Conservation (phyloP, 2,888 invertebrate species). For the Phengaris arion region DNA sequence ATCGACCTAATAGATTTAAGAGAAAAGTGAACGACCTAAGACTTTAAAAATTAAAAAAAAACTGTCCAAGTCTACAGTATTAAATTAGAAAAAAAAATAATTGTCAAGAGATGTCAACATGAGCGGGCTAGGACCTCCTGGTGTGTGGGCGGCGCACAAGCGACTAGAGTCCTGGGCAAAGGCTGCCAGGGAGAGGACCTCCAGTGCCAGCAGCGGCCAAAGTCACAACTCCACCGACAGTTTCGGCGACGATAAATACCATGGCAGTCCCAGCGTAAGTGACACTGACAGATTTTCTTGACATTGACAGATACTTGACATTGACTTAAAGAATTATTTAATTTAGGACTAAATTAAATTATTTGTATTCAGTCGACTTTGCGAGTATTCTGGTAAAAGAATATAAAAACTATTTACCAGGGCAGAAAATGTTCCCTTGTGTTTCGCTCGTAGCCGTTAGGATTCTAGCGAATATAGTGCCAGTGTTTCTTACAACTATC, state of each 20-base stretch:
- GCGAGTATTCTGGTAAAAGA: not conserved
- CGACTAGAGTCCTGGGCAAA: slow-evolving; percentile 87
- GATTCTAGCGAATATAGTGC: slow-evolving; percentile 4
- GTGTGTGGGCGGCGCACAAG: slow-evolving; percentile 88
- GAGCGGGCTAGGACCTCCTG: slow-evolving; percentile 86
- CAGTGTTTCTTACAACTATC: slow-evolving; percentile 5
- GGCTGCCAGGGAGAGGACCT: slow-evolving; percentile 84
- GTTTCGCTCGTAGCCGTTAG: slow-evolving; percentile 3
- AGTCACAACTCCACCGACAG: slow-evolving; percentile 78
- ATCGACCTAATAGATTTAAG: slow-evolving; percentile 34
- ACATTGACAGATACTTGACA: too few relatives aligned
- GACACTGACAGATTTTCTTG: not conserved
- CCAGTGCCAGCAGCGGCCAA: slow-evolving; percentile 77
- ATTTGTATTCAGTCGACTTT: not conserved
- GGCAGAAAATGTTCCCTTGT: not conserved
- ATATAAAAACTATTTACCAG: not conserved
- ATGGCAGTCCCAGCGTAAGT: slow-evolving; percentile 69
- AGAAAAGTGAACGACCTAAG: not conserved
- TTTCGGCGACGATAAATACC: slow-evolving; percentile 73
- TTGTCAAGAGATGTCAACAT: slow-evolving; percentile 51
- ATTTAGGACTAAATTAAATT: not conserved
- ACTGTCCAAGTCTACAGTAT: not conserved
- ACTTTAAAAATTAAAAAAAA: slow-evolving; percentile 37
- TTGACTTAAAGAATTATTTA: too few relatives aligned
- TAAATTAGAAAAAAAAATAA: slow-evolving; percentile 1